Evolutionary conservation across 2,113 vertebrate species (phyloP).

Genomic region (Charina bottae): DNA sequence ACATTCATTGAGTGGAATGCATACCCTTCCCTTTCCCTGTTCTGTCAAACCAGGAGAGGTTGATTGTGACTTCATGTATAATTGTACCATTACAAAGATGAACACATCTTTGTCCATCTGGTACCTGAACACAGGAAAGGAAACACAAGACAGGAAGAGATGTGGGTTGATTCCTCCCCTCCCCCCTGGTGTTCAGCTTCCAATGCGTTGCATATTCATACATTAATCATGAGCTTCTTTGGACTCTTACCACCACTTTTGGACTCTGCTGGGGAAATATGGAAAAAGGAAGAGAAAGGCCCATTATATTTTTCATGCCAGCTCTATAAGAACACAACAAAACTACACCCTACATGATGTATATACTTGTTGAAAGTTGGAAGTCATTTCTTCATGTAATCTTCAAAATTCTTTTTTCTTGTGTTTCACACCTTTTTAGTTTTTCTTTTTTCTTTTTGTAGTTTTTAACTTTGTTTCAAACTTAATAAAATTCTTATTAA

Average conservation of each 20-base stretch:
- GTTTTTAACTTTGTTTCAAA: too few species aligned
- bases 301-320: constrained; percentile 55
- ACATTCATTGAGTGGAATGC: not conserved
- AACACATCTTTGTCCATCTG: not conserved
- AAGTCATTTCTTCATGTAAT: too few species aligned
- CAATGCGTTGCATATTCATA: constrained; percentile 54
- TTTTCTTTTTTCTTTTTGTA: too few species aligned
- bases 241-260: constrained; percentile 59
- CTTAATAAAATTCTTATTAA: too few species aligned
- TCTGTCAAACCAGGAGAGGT: too few species aligned
- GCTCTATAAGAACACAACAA: constrained; percentile 39
- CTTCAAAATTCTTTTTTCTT: too few species aligned
- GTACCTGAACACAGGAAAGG: not conserved
- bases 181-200: not conserved
- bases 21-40: too few species aligned
- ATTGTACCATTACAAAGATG: not conserved
- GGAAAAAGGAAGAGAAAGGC: constrained; percentile 56
- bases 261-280: constrained; percentile 62
- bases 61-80: too few species aligned
- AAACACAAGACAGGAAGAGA: constrained; percentile 62
- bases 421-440: too few species aligned
- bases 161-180: constrained; percentile 49
- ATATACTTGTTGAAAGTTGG: too few species aligned
- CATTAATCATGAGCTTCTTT: constrained; percentile 66
- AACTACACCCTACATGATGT: constrained; percentile 45